Percentiles rank a stretch among this genome's conserved stretches.
phyloP scores from a whole-genome alignment of 2,113 vertebrate species.

The Condylura cristata region DNA sequence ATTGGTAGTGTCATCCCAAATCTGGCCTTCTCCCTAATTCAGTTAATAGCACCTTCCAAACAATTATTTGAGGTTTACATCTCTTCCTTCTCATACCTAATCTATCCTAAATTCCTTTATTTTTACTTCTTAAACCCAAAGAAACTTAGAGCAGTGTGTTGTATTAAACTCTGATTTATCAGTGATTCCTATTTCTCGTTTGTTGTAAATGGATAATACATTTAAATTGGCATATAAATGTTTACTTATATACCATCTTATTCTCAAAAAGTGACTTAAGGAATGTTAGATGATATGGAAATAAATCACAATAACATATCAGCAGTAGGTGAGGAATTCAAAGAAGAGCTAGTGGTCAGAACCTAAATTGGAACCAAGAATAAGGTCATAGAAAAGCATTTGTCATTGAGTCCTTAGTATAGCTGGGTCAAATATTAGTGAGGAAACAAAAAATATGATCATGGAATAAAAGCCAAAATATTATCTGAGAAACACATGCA shows the following conservation, averaged over 20 bases:
- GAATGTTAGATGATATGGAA: neutral
- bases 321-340: neutral
- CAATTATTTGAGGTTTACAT: neutral
- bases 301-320: neutral
- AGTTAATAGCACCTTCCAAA: neutral
- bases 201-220: neutral
- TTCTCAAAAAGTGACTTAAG: neutral
- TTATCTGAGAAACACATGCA: neutral
- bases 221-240: neutral
- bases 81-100: neutral
- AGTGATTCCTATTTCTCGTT: neutral
- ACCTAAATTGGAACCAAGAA: neutral
- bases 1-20: neutral
- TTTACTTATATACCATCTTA: neutral
- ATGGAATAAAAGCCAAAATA: neutral
- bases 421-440: neutral
- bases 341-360: neutral
- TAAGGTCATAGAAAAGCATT: neutral
- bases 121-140: neutral
- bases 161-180: neutral
- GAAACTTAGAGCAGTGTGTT: neutral
- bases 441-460: neutral
- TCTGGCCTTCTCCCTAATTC: neutral
- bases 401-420: neutral
- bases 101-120: neutral